Evolutionary conservation across 2,888 invertebrate species (phyloP), one percentile per base, ranked within the genome.

Genomic region (Drosophila diplacantha): DNA sequence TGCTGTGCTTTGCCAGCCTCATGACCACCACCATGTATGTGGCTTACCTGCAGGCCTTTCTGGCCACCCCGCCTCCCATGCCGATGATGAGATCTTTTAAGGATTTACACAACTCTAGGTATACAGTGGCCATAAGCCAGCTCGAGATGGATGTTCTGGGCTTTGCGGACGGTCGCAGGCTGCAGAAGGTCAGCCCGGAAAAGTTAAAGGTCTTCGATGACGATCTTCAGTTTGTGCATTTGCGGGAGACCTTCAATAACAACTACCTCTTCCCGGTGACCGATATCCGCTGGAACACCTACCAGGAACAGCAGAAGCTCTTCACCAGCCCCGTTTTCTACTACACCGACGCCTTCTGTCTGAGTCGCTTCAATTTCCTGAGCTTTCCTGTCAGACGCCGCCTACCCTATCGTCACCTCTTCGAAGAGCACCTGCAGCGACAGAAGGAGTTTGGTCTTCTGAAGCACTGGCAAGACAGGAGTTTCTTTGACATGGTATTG

Each of bases 1-100:
- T 81, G 1, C 6, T 83, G 0, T 71, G 69, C 55, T 83, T 69
- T n/a, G 67, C 72, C 29, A 72, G 83, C 50, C 9, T 83, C 4
- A 62, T 81, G 70, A 69, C 57, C 12, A 73, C 71, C 20, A 78
- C 78, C 41, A 82, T 82, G 83, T 82, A 81, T 18, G 32, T 37
- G 31, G 59, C 71, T 3, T 83, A 69, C 20, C 26, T 82, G 44
- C 71, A 83, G 16, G 29, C 73, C 6, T 62, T 64, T 11, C 56
- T 77, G n/a, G 69, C 64, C 0, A 50, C 54, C 1, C 76, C 73
- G 0, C 75, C 79, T 0, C 3, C 38, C 0, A 51, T 69, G 51
- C 24, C 52, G 1, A 11, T 4, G 6, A 0, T 71, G 69, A 57
- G 3, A 0, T 69, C 7, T 7, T 54, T 44, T 3, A 11, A 4